A percentile compares a stretch with the other conserved stretches of the same genome.
Conservation (phyloP, 1,140 invertebrate genomes). For the Archegozetes longisetosus region DNA sequence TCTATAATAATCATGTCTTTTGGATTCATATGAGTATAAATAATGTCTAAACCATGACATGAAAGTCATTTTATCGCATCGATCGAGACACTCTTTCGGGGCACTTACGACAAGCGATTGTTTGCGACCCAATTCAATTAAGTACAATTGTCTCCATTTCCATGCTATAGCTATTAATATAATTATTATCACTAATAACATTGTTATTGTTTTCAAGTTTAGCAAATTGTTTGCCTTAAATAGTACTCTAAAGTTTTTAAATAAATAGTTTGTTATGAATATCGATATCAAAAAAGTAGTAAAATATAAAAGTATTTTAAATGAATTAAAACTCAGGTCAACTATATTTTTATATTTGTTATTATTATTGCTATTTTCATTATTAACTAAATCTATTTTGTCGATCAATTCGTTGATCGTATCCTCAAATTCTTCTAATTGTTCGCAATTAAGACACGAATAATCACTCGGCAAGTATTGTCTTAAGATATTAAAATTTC, state of each 20-base stretch:
- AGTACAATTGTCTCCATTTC: neutral
- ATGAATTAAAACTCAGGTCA: too few species aligned
- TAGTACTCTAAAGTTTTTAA: too few species aligned
- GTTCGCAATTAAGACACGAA: neutral
- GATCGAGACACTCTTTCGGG: neutral
- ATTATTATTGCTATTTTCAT: neutral
- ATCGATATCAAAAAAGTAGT: too few species aligned
- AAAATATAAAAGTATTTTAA: too few species aligned
- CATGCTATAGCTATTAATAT: neutral
- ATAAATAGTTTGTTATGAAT: too few species aligned
- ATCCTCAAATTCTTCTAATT: neutral
- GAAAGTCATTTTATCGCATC: neutral
- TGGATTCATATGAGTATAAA: neutral
- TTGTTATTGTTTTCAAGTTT: neutral
- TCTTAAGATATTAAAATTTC: too few species aligned
- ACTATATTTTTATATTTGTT: too few species aligned
- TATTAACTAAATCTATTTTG: neutral
- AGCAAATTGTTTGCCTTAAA: too few species aligned
- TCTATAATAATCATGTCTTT: neutral
- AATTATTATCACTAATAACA: neutral
- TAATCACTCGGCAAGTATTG: neutral
- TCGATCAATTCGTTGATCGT: neutral
- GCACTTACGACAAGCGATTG: neutral
- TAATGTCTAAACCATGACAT: neutral
- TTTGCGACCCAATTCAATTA: neutral